Base-by-base conservation (phyloP, 2,888 invertebrate species). In the Cryptus armator region DNA sequence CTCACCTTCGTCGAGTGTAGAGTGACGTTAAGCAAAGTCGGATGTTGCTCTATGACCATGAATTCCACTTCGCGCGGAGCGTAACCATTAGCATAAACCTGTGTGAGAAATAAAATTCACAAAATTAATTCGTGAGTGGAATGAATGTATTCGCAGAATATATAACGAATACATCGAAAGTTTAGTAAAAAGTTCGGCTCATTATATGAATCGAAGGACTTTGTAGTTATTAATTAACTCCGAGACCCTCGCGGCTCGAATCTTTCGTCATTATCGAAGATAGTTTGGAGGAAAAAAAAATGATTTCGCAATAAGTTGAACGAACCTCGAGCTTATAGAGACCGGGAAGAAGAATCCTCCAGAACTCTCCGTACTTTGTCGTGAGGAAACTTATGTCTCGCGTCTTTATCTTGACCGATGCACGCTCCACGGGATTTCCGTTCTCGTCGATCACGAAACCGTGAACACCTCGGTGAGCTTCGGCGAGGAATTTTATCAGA, bases 301-400 rank as follows among this genome's bases (percentile, higher is more conserved):
- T 7, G 14, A 14, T 48, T 32, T 32, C 14, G 51, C 51, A 51
- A 70, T n/a, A n/a, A 29, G 44, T 19, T 46, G 46, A 51, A 76
- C 72, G 92, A 93, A 98, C 98, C 95, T 98, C 97, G 14, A 98
- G 94, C 89, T 96, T 96, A 94, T 99, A 99, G 75, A 96, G 95
- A 87, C 98, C 98, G 0, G 99, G 98, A 84, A 98, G 94, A 29
- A 99, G 94, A 84, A 99, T 96, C 91, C 98, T 96, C 98, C 98
- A 99, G 94, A 97, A 99, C 94, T 99, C 99, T n/a, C 99, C 99
- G 92, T 97, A 96, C 92, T 97, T 97, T 9, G 98, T 98, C 74
- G 97, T 97, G 93, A 97, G 97, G 93, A 98, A 98, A 72, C 96
- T 96, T 88, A 98, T 97, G 91, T 98, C 97, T 71, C 98, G 96